These are phyloP conservation scores for Cettia cetti DNA, from an alignment of 2,113 vertebrate species.

Conservation along the genomic window DNA sequence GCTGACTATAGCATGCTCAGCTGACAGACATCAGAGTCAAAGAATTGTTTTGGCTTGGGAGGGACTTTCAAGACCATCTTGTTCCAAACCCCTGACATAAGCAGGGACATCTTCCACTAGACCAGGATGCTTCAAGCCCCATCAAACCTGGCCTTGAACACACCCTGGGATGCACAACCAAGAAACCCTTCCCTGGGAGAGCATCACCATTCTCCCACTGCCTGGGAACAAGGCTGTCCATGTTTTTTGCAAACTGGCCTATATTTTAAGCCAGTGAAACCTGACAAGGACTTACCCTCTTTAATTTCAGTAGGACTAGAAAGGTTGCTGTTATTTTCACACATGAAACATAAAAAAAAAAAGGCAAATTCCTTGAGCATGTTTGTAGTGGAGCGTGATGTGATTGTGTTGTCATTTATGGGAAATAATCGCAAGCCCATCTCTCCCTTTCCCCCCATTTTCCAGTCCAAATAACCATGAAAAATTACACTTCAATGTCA, in stretches of 20 bases:
- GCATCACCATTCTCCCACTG: background rate
- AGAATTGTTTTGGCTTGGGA: background rate
- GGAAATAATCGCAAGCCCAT: constrained; percentile 93
- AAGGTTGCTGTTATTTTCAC: constrained; percentile 65
- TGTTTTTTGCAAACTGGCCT: background rate
- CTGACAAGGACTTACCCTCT: constrained; percentile 8
- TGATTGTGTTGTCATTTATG: constrained; percentile 98
- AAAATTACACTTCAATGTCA: constrained; percentile 98
- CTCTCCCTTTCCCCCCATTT: constrained; percentile 87
- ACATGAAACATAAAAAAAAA: constrained; percentile 94
- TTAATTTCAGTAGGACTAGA: constrained; percentile 24
- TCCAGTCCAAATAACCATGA: constrained; percentile 99
- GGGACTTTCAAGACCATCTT: background rate
- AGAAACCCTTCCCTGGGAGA: background rate
- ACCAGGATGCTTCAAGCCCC: background rate
- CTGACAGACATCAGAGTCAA: background rate
- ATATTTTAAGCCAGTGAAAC: background rate
- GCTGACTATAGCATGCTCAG: background rate
- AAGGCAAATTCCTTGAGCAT: constrained; percentile 82
- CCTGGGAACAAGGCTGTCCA: background rate
- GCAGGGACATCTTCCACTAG: background rate
- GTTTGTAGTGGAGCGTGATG: constrained; percentile 95
- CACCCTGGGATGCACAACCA: background rate
- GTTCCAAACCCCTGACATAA: background rate
- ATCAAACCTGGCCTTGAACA: background rate